Percentiles rank a stretch among this genome's conserved stretches.
Evolutionary conservation across 2,113 vertebrate genomes (phyloP).

Genomic region (Erythrolamprus reginae): DNA sequence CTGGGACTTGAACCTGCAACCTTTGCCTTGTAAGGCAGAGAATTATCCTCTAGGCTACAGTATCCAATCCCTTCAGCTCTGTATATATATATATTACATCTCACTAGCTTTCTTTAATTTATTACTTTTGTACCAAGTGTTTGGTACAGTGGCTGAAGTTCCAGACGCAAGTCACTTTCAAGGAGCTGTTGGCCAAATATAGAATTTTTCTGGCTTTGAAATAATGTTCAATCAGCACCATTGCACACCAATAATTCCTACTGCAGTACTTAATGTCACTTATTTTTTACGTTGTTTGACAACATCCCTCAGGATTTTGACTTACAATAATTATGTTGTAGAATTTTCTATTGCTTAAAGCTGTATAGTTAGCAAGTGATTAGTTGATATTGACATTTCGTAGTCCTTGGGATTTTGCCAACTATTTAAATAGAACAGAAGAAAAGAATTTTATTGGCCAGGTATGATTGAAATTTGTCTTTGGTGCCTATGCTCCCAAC

Average conservation of each 20-base stretch:
- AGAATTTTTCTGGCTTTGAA: background rate
- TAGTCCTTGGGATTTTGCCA: background rate
- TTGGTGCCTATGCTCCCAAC: too few relatives aligned
- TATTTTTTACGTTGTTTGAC: background rate
- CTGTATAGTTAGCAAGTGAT: background rate
- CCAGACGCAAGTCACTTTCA: background rate
- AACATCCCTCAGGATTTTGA: background rate
- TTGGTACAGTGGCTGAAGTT: background rate
- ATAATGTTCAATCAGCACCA: too few relatives aligned
- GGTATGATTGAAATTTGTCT: too few relatives aligned
- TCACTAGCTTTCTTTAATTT: background rate
- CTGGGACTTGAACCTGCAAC: too few relatives aligned
- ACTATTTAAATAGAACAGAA: too few relatives aligned
- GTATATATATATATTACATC: too few relatives aligned
- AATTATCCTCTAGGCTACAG: too few relatives aligned
- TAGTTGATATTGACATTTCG: background rate
- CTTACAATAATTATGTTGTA: background rate
- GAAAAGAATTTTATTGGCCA: too few relatives aligned
- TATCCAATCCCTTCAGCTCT: too few relatives aligned
- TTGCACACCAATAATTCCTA: background rate
- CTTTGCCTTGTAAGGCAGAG: too few relatives aligned
- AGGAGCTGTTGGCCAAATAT: background rate
- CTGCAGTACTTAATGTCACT: background rate
- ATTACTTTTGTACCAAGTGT: background rate
- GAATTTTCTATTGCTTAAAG: background rate